A percentile compares a stretch with the other conserved stretches of the same genome.
Conservation (phyloP, 2,888 invertebrate species). For the Cerastis rubricosa region DNA sequence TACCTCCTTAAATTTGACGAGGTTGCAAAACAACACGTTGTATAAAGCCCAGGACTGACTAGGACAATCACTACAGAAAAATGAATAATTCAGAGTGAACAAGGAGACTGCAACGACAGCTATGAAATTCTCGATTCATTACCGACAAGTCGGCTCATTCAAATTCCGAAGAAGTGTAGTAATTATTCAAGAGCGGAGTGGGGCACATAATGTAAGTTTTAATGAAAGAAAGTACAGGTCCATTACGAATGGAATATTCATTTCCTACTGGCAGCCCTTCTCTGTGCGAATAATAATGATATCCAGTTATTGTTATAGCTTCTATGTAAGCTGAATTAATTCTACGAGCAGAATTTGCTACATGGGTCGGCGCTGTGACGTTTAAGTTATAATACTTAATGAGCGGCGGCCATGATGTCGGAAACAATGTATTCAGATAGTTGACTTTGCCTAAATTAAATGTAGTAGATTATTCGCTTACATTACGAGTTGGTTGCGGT, state of each 20-base stretch:
- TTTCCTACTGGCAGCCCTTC: conserved; percentile 72
- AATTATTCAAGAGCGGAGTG: conserved; percentile 78
- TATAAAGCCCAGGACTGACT: conserved; percentile 28
- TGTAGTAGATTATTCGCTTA: conserved; percentile 46
- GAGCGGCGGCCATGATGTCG: conserved; percentile 65
- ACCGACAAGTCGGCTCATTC: conserved; percentile 70
- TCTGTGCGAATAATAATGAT: conserved; percentile 77
- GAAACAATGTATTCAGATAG: conserved; percentile 63
- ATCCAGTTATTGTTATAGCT: conserved; percentile 80
- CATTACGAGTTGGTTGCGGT: conserved; percentile 27
- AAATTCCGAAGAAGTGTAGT: conserved; percentile 74
- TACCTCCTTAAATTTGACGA: too few relatives aligned
- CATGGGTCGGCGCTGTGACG: conserved; percentile 73
- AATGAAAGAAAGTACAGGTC: conserved; percentile 82
- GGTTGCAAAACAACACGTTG: too few relatives aligned
- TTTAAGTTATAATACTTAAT: conserved; percentile 76
- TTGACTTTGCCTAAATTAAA: conserved; percentile 62
- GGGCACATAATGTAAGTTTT: conserved; percentile 80
- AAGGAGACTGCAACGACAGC: conserved; percentile 63
- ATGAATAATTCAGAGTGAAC: conserved; percentile 64
- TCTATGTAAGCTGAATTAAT: conserved; percentile 80
- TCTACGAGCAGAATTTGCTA: conserved; percentile 76
- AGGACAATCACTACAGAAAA: conserved; percentile 39
- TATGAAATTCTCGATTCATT: conserved; percentile 72
- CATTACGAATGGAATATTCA: conserved; percentile 82